Conservation (phyloP, 2,113 vertebrate species). For the Petrocephalus zakoni region DNA sequence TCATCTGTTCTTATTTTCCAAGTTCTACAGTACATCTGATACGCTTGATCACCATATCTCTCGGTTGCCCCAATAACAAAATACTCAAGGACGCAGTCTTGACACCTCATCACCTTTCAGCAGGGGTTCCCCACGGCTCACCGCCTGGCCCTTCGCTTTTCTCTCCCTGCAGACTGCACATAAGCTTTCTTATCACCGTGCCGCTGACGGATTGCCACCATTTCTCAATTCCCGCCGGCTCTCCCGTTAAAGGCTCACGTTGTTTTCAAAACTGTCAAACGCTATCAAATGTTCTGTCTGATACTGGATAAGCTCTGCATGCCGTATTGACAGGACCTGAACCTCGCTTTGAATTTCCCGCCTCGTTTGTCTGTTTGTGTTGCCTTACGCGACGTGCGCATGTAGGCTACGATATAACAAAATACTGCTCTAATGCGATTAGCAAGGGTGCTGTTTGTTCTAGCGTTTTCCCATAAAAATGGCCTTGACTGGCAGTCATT, state of each 20-base stretch:
- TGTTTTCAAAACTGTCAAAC: neutral
- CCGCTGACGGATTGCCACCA: neutral
- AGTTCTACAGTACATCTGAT: neutral
- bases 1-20: slow-evolving; percentile 8
- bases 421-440: neutral
- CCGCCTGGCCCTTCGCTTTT: neutral
- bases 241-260: neutral
- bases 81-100: neutral
- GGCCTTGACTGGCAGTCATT: neutral
- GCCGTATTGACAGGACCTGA: neutral
- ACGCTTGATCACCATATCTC: neutral
- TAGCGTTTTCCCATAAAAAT: neutral
- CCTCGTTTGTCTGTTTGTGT: neutral
- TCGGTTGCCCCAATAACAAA: neutral
- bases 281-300: neutral
- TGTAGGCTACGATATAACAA: neutral
- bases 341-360: neutral
- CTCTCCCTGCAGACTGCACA: neutral
- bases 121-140: neutral
- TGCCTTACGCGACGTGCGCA: neutral
- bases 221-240: neutral
- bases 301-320: neutral
- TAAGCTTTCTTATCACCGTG: neutral
- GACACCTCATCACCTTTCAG: neutral
- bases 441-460: neutral